A percentile compares a stretch with the other conserved stretches of the same genome.
Evolutionary conservation across 2,888 invertebrate genomes (phyloP).

Genomic region (Caenorhabditis sinica): DNA sequence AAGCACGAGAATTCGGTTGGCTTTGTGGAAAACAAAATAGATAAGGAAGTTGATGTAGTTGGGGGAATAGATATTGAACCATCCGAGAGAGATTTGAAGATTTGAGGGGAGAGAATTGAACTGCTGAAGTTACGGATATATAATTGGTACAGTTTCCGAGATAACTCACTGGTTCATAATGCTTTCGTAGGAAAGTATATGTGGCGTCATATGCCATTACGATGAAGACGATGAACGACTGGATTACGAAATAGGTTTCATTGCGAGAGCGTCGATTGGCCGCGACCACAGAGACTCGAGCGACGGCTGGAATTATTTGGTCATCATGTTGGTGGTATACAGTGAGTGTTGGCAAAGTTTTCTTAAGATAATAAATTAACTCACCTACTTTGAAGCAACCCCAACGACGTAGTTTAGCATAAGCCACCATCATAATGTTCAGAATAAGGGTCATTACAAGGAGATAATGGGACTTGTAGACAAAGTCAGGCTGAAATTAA

Average conservation of each 20-base stretch:
- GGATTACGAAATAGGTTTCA: constrained; percentile 42
- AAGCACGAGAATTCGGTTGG: constrained; percentile 31
- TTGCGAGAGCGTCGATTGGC: constrained; percentile 43
- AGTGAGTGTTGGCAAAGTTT: too few relatives aligned
- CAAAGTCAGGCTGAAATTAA: constrained; percentile 50
- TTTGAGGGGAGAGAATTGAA: constrained; percentile 28
- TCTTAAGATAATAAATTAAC: too few relatives aligned
- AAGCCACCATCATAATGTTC: constrained; percentile 46
- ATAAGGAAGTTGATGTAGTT: constrained; percentile 53
- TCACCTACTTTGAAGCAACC: constrained; percentile 48
- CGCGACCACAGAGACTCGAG: constrained; percentile 36
- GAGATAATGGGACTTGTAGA: constrained; percentile 58
- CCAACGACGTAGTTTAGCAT: constrained; percentile 46
- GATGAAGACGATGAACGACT: constrained; percentile 44
- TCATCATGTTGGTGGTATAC: too few relatives aligned
- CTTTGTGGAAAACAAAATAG: constrained; percentile 50
- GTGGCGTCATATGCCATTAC: constrained; percentile 49
- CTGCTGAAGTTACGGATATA: constrained; percentile 17
- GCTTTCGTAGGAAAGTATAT: constrained; percentile 38
- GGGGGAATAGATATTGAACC: constrained; percentile 53
- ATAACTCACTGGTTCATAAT: constrained; percentile 33
- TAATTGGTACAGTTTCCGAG: neutral
- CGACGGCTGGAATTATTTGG: constrained; percentile 28
- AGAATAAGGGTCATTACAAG: constrained; percentile 42
- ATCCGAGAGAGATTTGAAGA: constrained; percentile 37